A percentile compares a stretch with the other conserved stretches of the same genome.
phyloP scores from a whole-genome alignment of 2,113 vertebrate genomes.

The Theropithecus gelada region DNA sequence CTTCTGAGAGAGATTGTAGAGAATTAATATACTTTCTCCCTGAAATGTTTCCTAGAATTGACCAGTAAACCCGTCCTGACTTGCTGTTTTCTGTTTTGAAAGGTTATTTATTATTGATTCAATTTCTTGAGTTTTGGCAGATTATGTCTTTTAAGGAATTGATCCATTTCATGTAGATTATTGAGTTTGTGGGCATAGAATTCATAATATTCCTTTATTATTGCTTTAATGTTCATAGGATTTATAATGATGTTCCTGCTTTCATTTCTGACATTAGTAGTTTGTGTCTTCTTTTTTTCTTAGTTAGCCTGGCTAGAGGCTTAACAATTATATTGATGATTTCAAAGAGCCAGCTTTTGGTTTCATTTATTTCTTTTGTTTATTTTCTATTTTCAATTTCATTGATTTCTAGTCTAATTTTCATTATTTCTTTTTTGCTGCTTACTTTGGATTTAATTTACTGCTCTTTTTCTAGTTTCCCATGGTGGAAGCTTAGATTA shows the following conservation, averaged over 20 bases:
- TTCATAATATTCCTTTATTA: neutral
- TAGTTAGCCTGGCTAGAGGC: neutral
- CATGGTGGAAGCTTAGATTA: neutral
- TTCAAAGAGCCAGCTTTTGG: neutral
- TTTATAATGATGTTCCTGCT: neutral
- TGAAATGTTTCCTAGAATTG: neutral
- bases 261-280: neutral
- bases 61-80: neutral
- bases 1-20: neutral
- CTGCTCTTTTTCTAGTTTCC: neutral
- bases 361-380: neutral
- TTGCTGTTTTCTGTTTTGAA: neutral
- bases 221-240: neutral
- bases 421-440: neutral
- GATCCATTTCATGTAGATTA: neutral
- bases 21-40: neutral
- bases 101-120: neutral
- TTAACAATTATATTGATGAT: neutral
- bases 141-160: neutral
- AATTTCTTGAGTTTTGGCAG: neutral
- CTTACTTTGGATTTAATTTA: neutral
- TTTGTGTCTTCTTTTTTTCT: neutral
- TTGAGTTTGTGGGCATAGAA: neutral
- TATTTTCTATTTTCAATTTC: neutral
- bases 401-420: neutral